These are phyloP conservation scores for Orestias chungarensis DNA, from an alignment of 2,797 vertebrate genomes.

Conservation along the genomic window DNA sequence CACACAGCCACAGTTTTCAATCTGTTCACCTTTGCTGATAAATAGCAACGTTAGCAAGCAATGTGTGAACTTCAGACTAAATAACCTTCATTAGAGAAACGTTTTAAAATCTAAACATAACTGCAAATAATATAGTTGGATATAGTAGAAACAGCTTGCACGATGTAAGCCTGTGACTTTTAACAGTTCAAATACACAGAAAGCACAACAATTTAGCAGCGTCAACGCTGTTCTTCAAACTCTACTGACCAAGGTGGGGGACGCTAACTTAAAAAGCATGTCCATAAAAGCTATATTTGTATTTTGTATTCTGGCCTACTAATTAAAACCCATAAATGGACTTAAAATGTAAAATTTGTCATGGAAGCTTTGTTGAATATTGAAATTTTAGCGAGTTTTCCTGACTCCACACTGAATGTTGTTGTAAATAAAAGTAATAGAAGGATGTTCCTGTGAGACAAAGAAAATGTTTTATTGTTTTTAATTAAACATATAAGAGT, in stretches of 20 bases:
- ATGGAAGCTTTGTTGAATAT: neutral
- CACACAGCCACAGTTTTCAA: neutral
- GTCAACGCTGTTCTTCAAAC: too few species aligned
- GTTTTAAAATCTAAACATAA: neutral
- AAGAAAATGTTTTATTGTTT: too few species aligned
- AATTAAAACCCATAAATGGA: neutral
- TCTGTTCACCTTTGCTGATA: neutral
- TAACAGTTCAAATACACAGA: neutral
- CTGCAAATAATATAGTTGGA: neutral
- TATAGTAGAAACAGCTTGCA: neutral
- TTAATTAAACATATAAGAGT: neutral
- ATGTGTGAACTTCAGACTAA: neutral
- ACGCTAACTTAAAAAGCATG: too few species aligned
- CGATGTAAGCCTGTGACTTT: neutral
- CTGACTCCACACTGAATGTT: too few species aligned
- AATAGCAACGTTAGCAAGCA: neutral
- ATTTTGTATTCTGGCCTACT: neutral
- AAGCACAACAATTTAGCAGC: neutral
- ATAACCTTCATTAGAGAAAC: neutral
- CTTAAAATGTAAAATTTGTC: neutral
- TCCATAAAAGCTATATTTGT: neutral
- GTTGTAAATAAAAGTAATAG: neutral
- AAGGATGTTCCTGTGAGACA: too few species aligned
- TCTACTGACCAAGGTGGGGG: too few species aligned
- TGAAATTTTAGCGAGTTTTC: too few species aligned